These are phyloP conservation scores for Philypnodon macrostomus DNA, from an alignment of 2,797 vertebrate species.

Conservation along the genomic window DNA sequence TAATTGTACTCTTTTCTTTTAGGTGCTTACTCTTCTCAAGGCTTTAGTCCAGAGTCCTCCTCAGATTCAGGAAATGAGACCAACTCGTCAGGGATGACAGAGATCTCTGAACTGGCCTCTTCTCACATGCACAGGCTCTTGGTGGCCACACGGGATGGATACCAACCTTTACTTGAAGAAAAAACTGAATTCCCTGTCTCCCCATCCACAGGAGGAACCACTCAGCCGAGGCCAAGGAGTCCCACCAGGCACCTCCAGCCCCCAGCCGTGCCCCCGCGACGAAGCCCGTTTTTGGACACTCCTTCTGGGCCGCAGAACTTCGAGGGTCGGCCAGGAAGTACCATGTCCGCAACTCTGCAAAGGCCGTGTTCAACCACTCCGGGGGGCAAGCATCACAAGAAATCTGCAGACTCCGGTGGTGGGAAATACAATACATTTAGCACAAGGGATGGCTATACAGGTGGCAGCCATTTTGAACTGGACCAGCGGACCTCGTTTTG, in stretches of 20 bases:
- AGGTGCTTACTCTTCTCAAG: slow-evolving; percentile 94
- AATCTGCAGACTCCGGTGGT: slow-evolving; percentile 78
- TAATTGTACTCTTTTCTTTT: slow-evolving; percentile 75
- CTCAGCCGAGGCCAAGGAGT: slow-evolving; percentile 76
- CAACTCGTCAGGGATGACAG: slow-evolving; percentile 99
- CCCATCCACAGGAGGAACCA: slow-evolving; percentile 75
- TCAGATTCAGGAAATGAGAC: slow-evolving; percentile 99
- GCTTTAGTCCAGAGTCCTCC: slow-evolving; percentile 94
- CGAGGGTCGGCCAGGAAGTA: slow-evolving; percentile 79
- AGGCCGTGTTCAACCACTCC: slow-evolving; percentile 77
- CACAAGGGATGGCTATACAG: slow-evolving; percentile 82
- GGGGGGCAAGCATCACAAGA: slow-evolving; percentile 82
- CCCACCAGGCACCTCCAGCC: slow-evolving; percentile 76
- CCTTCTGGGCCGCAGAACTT: slow-evolving; percentile 82
- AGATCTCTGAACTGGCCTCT: slow-evolving; percentile 89
- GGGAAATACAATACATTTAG: slow-evolving; percentile 88
- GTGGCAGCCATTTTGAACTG: slow-evolving; percentile 69
- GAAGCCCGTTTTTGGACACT: slow-evolving; percentile 82
- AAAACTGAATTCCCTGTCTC: slow-evolving; percentile 89
- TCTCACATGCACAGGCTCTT: slow-evolving; percentile 94
- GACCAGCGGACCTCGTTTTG: slow-evolving; percentile 86
- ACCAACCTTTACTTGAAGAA: slow-evolving; percentile 89
- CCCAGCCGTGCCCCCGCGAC: slow-evolving; percentile 89
- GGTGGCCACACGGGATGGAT: slow-evolving; percentile 88
- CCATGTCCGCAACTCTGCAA: slow-evolving; percentile 86